Conservation (phyloP, 2,888 invertebrate species). For the Spisula solida region DNA sequence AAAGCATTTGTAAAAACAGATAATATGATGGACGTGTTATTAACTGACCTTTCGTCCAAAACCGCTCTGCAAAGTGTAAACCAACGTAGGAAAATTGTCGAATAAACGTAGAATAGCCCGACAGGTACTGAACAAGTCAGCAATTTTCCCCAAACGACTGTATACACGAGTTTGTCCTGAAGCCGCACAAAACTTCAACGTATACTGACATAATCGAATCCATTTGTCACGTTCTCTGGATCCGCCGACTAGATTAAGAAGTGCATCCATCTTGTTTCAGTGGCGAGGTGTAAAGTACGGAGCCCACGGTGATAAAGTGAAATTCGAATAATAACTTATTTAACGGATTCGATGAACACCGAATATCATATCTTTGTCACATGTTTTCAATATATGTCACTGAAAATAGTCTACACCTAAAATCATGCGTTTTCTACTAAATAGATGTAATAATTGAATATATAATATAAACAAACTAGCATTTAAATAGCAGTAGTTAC, state of each 20-base stretch:
- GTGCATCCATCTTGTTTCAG: slow-evolving; percentile 66
- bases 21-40: neutral
- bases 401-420: too few species aligned
- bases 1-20: too few species aligned
- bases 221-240: slow-evolving; percentile 95
- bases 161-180: slow-evolving; percentile 69
- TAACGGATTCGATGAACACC: too few species aligned
- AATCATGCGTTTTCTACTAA: too few species aligned
- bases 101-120: slow-evolving; percentile 93
- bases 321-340: too few species aligned
- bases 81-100: slow-evolving; percentile 94
- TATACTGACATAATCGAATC: slow-evolving; percentile 93
- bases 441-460: too few species aligned
- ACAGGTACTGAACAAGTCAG: slow-evolving; percentile 79
- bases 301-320: too few species aligned
- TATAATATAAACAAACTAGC: too few species aligned
- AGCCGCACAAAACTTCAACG: slow-evolving; percentile 90
- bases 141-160: slow-evolving; percentile 72
- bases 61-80: slow-evolving; percentile 92
- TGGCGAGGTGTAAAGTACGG: neutral
- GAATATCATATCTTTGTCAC: too few species aligned
- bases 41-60: slow-evolving; percentile 88
- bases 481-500: too few species aligned
- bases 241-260: slow-evolving; percentile 89
- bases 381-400: too few species aligned